Base-by-base conservation (phyloP, 2,113 vertebrate genomes). In the Albula glossodonta region DNA sequence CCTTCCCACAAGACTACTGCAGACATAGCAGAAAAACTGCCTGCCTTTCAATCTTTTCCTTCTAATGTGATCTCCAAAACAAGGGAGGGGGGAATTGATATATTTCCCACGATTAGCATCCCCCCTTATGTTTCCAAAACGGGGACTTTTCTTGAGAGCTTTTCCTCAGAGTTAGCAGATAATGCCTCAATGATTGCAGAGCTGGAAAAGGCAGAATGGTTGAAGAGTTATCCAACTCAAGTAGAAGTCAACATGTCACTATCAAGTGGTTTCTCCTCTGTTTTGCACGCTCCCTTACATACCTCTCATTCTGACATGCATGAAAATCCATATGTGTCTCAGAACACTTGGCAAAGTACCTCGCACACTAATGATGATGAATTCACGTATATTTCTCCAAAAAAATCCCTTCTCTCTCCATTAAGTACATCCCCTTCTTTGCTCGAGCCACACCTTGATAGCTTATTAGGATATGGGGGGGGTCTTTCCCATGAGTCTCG, bases 11-110 rank as follows among this genome's bases (percentile, higher is more conserved):
- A 70, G 11, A 48, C 60, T 57, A 83, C 10, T 19, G 85, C 31
- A 17, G 3, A 41, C 81, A 11, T 81, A 84, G 84, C 79, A 86
- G 84, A 85, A 8, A 15, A 87, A 82, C 78, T 41, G 80, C 80
- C 70, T 19, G 63, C n/a, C 1, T 85, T 84, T 86, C 85, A 87
- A 79, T 88, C 86, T 57, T 88, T 78, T 48, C 56, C 86, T 31
- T 49, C 84, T 85, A 83, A 84, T 82, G 87, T 80, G 81, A 53
- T 81, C 1, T 83, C 74, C 25, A 84, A 87, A 60, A 84, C 63
- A 74, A 86, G 81, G 86, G 78, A 86, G 49, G 87, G 81, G 57
- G 51, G 1, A 48, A 56, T 15, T 3, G 78, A 85, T 25, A 48
- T 7, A 86, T 86, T 51, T 5, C 81, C 81, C 25, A 15, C 80